Percentiles rank a stretch among this genome's conserved stretches.
Conservation (phyloP, 2,113 vertebrate genomes). For the Chaetops frenatus region DNA sequence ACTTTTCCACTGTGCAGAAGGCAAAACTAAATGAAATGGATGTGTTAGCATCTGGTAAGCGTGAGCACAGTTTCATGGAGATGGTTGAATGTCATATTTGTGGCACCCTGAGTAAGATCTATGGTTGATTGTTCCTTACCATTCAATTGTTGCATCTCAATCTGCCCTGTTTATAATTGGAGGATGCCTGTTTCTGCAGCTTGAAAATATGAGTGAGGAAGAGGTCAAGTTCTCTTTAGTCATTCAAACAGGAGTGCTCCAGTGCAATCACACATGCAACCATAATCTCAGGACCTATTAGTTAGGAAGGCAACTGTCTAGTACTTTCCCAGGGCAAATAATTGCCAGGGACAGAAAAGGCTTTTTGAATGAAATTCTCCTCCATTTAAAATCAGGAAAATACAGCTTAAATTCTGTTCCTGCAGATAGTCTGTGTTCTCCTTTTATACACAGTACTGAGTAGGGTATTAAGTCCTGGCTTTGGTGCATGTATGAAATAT, state of each 20-base stretch:
- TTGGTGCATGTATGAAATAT: neutral
- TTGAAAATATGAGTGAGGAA: neutral
- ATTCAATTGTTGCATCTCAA: neutral
- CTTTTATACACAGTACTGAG: neutral
- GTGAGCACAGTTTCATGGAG: neutral
- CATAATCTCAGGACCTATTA: neutral
- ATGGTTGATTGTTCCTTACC: neutral
- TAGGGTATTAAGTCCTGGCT: neutral
- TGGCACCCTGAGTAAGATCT: neutral
- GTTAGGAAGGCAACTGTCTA: neutral
- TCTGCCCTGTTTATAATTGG: neutral
- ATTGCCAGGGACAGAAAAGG: neutral
- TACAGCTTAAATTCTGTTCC: neutral
- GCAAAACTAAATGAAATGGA: constrained; percentile 6
- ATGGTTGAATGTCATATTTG: neutral
- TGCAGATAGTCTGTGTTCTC: neutral
- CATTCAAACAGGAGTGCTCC: neutral
- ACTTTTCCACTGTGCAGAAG: constrained; percentile 17
- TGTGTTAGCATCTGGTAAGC: constrained; percentile 1
- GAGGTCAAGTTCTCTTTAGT: neutral
- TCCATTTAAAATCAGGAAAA: neutral
- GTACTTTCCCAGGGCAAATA: neutral
- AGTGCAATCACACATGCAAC: neutral
- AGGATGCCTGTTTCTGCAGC: neutral
- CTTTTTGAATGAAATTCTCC: neutral